phyloP scores from a whole-genome alignment of 2,888 invertebrate genomes.

The Conistra vaccinii region DNA sequence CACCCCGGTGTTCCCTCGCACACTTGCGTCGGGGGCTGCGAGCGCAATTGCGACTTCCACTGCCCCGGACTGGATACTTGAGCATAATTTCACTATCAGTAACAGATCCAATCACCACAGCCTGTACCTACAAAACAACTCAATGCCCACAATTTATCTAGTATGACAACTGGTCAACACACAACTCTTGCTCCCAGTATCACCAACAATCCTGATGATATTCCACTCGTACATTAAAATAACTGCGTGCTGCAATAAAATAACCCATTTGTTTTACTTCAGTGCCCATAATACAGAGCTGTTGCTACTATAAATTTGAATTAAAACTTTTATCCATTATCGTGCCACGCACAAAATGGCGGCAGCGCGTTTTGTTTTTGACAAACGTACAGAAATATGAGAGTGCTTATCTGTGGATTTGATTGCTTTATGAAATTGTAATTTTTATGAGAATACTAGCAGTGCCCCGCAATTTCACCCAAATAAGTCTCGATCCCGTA shows the following conservation, averaged over 20 bases:
- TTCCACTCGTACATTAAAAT: slow-evolving; percentile 55
- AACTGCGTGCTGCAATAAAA: slow-evolving; percentile 58
- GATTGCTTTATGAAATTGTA: slow-evolving; percentile 29
- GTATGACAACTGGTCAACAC: slow-evolving; percentile 19
- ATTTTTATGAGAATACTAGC: slow-evolving; percentile 11
- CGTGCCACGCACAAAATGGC: slow-evolving; percentile 54
- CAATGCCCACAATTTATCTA: background rate
- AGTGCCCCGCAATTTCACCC: too few relatives aligned
- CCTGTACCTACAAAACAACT: background rate
- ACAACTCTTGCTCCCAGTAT: slow-evolving; percentile 16
- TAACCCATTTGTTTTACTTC: slow-evolving; percentile 61
- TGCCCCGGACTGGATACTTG: too few relatives aligned
- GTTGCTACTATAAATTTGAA: slow-evolving; percentile 63
- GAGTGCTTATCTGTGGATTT: slow-evolving; percentile 35
- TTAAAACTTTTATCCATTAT: slow-evolving; percentile 67
- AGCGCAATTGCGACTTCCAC: too few relatives aligned
- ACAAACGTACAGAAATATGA: slow-evolving; percentile 31
- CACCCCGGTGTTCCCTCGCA: too few relatives aligned
- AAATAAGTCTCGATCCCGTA: too few relatives aligned
- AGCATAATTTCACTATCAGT: background rate
- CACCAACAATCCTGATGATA: slow-evolving; percentile 48
- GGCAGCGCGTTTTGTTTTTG: slow-evolving; percentile 48
- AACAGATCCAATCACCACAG: background rate
- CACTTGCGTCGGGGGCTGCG: too few relatives aligned
- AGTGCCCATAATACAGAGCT: slow-evolving; percentile 55